Base-by-base conservation (phyloP, 2,113 vertebrate genomes). In the Aldabrachelys gigantea region DNA sequence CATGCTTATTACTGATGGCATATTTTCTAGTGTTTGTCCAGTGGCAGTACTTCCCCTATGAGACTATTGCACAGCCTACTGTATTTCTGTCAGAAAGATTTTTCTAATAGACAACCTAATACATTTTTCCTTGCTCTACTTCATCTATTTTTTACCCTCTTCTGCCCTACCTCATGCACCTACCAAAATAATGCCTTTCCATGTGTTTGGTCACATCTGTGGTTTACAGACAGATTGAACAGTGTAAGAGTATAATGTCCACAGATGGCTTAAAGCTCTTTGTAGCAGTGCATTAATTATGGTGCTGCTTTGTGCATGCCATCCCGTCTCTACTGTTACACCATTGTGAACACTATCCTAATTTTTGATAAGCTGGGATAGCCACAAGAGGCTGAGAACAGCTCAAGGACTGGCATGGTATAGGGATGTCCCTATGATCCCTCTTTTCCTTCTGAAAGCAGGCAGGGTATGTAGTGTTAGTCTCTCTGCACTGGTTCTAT, bases 21-120 rank as follows among this genome's bases (percentile, higher is more conserved):
- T 89, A 27, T 85, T 57, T 57, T 79, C 85, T 82, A 59, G 9
- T 69, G 76, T 87, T 91, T 22, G 5, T 84, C 90, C 21, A 76
- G 80, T 93, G n/a, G 19, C 65, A 72, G n/a, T 35, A 72, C 65
- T 72, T 72, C 65, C 17, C n/a, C 65, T 72, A 21, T 72, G 59
- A 62, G 13, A 11, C 59, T 29, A 62, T 31, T 72, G n/a, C n/a
- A 38, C 35, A 38, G n/a, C 35, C 17, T n/a, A 38, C n/a, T 31
- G 31, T 62, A 56, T 56, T 25, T 56, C 54, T 56, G 57, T 62
- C 29, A 59, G 8, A 1, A 54, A 54, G 19, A 54, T 0, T 4
- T 38, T 95, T 96, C 91, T 75, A 95, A 75, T 92, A 94, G 82
- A 69, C 9, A 8, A 12, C 94, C 87, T 85, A 62, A 31, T 62